Conservation (phyloP, 2,797 vertebrate species). For the Sebastes melanostomus region DNA sequence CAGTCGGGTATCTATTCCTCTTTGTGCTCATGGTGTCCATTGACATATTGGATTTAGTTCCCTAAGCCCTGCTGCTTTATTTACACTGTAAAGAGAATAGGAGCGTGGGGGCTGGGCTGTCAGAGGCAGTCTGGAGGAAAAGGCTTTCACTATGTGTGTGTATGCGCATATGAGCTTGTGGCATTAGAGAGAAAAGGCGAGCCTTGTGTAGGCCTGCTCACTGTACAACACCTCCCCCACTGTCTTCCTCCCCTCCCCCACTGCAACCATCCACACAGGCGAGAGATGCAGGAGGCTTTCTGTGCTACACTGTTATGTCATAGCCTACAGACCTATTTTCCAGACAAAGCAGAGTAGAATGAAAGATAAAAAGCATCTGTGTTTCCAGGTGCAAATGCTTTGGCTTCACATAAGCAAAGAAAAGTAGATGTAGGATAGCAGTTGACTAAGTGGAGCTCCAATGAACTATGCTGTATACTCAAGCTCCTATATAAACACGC, state of each 20-base stretch:
- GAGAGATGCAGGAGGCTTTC: conserved; percentile 63
- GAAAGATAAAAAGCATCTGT: conserved; percentile 8
- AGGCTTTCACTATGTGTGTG: conserved; percentile 15
- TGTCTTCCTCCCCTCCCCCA: conserved; percentile 59
- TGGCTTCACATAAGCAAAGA: neutral
- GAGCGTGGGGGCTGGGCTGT: conserved; percentile 24
- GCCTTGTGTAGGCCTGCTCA: conserved; percentile 63
- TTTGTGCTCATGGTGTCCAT: conserved; percentile 54
- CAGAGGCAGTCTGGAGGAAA: conserved; percentile 39
- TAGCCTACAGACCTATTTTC: conserved; percentile 68
- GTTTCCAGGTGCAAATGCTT: conserved; percentile 22
- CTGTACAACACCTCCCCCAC: conserved; percentile 70
- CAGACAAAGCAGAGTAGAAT: conserved; percentile 56
- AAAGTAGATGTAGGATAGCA: neutral
- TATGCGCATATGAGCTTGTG: conserved; percentile 31
- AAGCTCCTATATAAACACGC: neutral
- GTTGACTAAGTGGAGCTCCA: neutral
- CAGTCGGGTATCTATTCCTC: conserved; percentile 55
- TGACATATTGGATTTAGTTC: conserved; percentile 68
- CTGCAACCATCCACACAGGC: conserved; percentile 47
- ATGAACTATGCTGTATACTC: neutral
- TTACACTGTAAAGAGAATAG: conserved; percentile 61
- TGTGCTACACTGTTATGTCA: conserved; percentile 78
- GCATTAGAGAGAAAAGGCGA: conserved; percentile 48
- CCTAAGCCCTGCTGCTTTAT: conserved; percentile 59